Conservation (phyloP, 2,888 invertebrate species). For the Willowsia nigromaculata region DNA sequence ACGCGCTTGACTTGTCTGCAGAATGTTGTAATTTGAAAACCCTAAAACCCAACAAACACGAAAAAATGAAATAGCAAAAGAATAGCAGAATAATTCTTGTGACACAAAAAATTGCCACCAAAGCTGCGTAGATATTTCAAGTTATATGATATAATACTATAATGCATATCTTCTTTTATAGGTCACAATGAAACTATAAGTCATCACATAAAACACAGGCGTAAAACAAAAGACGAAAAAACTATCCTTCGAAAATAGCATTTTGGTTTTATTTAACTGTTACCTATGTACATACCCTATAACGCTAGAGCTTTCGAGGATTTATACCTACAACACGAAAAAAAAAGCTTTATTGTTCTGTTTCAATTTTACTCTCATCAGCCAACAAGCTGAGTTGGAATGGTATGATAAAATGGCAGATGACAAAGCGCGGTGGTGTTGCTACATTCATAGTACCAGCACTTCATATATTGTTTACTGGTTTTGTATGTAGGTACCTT, state of each 20-base stretch:
- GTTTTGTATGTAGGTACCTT: too few relatives aligned
- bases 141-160: too few relatives aligned
- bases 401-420: not conserved
- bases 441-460: too few relatives aligned
- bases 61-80: not conserved
- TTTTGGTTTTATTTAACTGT: too few relatives aligned
- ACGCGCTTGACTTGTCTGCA: not conserved
- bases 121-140: too few relatives aligned
- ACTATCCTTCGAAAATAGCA: too few relatives aligned
- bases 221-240: not conserved
- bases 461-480: too few relatives aligned
- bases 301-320: too few relatives aligned
- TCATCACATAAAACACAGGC: not conserved
- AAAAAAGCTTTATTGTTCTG: not conserved
- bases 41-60: not conserved
- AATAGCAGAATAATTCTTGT: not conserved
- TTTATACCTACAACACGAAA: too few relatives aligned
- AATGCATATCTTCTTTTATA: too few relatives aligned
- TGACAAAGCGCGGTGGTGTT: not conserved
- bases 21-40: slow-evolving; percentile 1
- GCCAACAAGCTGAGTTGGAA: not conserved
- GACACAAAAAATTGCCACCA: not conserved
- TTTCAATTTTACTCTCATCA: not conserved
- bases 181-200: not conserved
- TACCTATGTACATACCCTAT: too few relatives aligned